phyloP scores from a whole-genome alignment of 2,797 vertebrate genomes.

The Nothura maculosa region DNA sequence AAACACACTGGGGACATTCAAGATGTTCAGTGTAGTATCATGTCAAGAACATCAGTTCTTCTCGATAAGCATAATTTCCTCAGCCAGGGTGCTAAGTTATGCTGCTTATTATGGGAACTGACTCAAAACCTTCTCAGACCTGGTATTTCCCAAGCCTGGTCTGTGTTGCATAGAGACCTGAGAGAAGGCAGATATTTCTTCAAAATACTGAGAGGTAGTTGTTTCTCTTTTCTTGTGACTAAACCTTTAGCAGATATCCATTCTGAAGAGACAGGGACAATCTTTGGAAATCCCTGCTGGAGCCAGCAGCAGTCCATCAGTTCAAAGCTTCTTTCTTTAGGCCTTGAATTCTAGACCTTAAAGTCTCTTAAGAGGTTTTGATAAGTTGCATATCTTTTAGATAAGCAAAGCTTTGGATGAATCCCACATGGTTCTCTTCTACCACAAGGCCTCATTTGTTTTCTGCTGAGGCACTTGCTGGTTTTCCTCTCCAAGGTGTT shows the following conservation, averaged over 20 bases:
- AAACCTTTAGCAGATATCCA: not conserved
- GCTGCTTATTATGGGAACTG: not conserved
- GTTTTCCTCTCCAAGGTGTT: slow-evolving; percentile 72
- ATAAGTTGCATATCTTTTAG: slow-evolving; percentile 69
- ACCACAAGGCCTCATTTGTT: slow-evolving; percentile 66
- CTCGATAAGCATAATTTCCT: not conserved
- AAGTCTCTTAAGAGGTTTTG: slow-evolving; percentile 68
- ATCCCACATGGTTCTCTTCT: slow-evolving; percentile 60
- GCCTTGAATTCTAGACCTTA: slow-evolving; percentile 55
- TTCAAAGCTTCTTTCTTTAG: slow-evolving; percentile 69
- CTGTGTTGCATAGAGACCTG: not conserved
- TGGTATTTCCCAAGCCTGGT: not conserved
- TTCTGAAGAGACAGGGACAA: not conserved
- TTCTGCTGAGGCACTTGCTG: slow-evolving; percentile 54
- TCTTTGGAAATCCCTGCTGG: slow-evolving; percentile 58
- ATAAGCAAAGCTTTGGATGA: slow-evolving; percentile 70
- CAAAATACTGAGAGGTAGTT: not conserved
- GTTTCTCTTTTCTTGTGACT: not conserved
- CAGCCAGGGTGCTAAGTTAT: not conserved
- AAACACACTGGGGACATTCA: not conserved
- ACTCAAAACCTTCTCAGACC: not conserved
- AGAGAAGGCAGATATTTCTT: not conserved
- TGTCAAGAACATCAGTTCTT: not conserved
- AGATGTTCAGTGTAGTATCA: not conserved
- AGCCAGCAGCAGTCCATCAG: slow-evolving; percentile 49